phyloP scores from a whole-genome alignment of 92 coral and sea anemone species.

The Zoanthus solanderi region DNA sequence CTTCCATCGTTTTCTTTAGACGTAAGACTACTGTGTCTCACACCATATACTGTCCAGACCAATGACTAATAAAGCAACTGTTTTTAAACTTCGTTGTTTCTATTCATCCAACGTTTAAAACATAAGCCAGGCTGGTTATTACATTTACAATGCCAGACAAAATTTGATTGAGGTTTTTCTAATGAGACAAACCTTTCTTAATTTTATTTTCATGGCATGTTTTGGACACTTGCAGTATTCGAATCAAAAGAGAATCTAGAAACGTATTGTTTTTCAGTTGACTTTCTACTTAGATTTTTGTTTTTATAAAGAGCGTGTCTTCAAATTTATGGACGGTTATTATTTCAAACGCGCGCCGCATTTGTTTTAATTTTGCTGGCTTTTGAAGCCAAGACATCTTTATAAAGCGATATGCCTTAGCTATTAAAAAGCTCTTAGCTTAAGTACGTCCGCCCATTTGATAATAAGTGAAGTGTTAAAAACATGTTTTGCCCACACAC shows the following conservation, averaged over 20 bases:
- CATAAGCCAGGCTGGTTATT: too few relatives aligned
- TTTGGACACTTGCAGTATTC: background rate
- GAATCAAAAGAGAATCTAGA: background rate
- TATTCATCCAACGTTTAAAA: too few relatives aligned
- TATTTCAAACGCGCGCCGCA: background rate
- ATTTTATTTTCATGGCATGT: background rate
- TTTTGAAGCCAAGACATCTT: background rate
- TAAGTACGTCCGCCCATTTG: slow-evolving; percentile 4
- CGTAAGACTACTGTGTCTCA: too few relatives aligned
- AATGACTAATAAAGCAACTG: background rate
- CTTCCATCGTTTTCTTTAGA: too few relatives aligned
- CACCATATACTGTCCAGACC: too few relatives aligned
- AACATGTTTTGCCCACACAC: background rate
- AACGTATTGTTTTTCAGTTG: background rate
- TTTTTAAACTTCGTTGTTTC: background rate
- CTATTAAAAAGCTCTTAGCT: slow-evolving; percentile 14
- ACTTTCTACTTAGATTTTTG: background rate
- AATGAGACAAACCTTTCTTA: background rate
- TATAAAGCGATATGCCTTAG: background rate
- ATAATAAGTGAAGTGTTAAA: slow-evolving; percentile 2
- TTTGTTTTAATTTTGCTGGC: background rate
- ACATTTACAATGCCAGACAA: too few relatives aligned
- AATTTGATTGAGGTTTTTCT: too few relatives aligned
- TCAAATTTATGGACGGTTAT: background rate
- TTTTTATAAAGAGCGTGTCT: background rate